A percentile compares a stretch with the other conserved stretches of the same genome.
phyloP scores from a whole-genome alignment of 2,797 vertebrate species.

The Phataginus tetradactyla region DNA sequence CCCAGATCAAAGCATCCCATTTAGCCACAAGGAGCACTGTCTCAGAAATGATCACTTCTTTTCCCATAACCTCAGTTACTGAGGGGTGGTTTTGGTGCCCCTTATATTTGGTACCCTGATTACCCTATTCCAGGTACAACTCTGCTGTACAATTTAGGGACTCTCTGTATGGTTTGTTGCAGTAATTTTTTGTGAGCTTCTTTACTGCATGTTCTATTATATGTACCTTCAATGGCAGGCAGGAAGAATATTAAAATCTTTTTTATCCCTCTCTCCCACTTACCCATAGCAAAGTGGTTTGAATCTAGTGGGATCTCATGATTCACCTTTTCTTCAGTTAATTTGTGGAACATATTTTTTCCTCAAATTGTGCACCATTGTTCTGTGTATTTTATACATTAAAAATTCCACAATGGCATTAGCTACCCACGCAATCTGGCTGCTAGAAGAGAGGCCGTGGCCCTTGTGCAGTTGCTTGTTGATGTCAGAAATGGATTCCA shows the following conservation, averaged over 20 bases:
- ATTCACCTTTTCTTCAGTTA: not conserved
- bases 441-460: conserved; percentile 5
- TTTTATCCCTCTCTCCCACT: not conserved
- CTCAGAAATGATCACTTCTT: conserved; percentile 1
- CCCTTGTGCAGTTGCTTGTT: not conserved
- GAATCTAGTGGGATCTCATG: not conserved
- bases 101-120: not conserved
- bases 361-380: not conserved
- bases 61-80: not conserved
- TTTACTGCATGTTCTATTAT: not conserved
- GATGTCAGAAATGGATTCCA: not conserved
- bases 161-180: not conserved
- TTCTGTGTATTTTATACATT: not conserved
- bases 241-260: not conserved
- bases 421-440: not conserved
- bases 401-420: not conserved
- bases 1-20: not conserved
- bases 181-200: not conserved
- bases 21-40: not conserved
- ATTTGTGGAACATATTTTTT: not conserved
- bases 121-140: not conserved
- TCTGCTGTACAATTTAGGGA: not conserved
- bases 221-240: not conserved
- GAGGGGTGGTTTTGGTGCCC: not conserved
- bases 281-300: not conserved